Conservation (phyloP, 1,140 invertebrate species). For the Stegodyphus mimosarum region DNA sequence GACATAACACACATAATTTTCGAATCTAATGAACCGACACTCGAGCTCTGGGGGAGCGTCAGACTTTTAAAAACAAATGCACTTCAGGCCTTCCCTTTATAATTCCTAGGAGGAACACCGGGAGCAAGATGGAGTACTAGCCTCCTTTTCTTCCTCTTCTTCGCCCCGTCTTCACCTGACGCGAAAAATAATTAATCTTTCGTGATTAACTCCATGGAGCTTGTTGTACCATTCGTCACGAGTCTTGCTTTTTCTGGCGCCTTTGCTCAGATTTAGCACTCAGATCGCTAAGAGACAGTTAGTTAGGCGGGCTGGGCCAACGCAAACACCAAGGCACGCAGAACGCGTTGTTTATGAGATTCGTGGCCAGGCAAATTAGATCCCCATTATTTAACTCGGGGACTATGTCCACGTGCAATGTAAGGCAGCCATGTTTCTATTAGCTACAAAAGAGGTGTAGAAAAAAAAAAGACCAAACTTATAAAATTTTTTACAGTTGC, state of each 20-base stretch:
- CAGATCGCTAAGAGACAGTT: background rate
- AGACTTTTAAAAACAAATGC: constrained; percentile 24
- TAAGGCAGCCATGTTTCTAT: no score
- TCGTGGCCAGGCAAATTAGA: constrained; percentile 3
- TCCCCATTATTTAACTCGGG: no score
- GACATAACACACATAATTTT: no score
- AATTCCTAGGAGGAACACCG: background rate
- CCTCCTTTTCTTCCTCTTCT: background rate
- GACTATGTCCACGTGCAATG: no score
- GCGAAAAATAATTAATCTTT: constrained; percentile 40
- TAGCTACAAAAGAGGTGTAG: no score
- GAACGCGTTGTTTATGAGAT: constrained; percentile 21
- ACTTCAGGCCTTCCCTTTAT: background rate
- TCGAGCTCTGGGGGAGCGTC: constrained; percentile 3
- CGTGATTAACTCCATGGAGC: constrained; percentile 26
- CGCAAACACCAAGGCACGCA: constrained; percentile 4
- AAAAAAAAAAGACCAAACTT: no score
- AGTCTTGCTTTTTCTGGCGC: constrained; percentile 12
- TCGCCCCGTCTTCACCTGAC: constrained; percentile 25
- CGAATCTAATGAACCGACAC: constrained; percentile 27
- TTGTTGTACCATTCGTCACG: constrained; percentile 23
- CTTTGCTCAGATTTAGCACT: background rate
- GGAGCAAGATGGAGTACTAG: background rate
- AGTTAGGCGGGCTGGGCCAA: background rate
- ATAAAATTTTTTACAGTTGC: no score